Evolutionary conservation across 2,797 vertebrate species (phyloP).

Genomic region (Rallus crepitans): DNA sequence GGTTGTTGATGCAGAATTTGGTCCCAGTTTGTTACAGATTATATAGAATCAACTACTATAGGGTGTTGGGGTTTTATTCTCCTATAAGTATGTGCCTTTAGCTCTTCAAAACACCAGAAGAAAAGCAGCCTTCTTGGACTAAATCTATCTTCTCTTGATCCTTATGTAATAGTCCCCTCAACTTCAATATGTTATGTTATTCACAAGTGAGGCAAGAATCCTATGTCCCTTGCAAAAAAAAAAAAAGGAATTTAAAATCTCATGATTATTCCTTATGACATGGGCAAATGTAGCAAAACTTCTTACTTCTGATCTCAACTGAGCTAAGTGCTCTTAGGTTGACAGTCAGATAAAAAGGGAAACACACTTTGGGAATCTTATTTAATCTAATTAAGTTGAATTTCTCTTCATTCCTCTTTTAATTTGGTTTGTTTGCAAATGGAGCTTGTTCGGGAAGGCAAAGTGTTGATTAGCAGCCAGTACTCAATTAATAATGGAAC

Average conservation of each 20-base stretch:
- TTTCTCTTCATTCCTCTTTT: not conserved
- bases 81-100: not conserved
- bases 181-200: not conserved
- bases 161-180: not conserved
- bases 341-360: not conserved
- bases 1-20: not conserved
- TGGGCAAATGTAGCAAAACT: not conserved
- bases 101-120: not conserved
- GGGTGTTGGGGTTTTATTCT: not conserved
- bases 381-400: not conserved
- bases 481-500: slow-evolving; percentile 40
- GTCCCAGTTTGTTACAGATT: not conserved
- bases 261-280: not conserved
- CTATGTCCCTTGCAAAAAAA: not conserved
- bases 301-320: not conserved
- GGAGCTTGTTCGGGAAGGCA: not conserved
- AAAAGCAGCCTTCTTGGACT: not conserved
- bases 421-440: not conserved
- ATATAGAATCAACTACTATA: not conserved
- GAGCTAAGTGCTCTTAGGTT: not conserved
- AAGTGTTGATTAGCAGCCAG: slow-evolving; percentile 29
- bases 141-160: not conserved
- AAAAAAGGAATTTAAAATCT: not conserved
- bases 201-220: not conserved
- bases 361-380: not conserved